Evolutionary conservation across 1,140 invertebrate species (phyloP), one percentile per base, ranked within the genome.

Genomic region (Danaus plexippus): DNA sequence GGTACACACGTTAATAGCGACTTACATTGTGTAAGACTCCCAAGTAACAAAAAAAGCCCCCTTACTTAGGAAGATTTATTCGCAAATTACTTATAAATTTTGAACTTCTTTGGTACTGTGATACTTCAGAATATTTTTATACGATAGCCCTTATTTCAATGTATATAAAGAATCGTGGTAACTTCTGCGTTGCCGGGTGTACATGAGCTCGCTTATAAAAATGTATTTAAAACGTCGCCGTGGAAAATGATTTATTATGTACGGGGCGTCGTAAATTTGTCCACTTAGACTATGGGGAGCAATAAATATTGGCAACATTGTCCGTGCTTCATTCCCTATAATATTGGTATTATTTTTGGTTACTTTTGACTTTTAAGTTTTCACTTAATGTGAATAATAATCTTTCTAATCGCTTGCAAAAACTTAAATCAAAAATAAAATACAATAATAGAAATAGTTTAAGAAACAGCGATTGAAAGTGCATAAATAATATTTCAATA

Each of bases 41-140:
- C 50, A 67, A 61, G 69, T 67, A 65, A 59, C 61, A 74, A 75
- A 83, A 63, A 78, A 85, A 77, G 54, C 61, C 73, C 75, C 80
- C 75, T 73, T 61, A 50, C 68, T 63, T 59, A 69, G 53, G 55
- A 80, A 83, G 83, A 86, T 85, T 86, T 86, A 86, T 87, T 82
- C 77, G 76, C 76, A 83, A 87, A 87, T 87, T 87, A 85, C 81
- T 80, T 82, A 80, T 84, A 81, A 85, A 86, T 87, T 85, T 80
- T 48, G 59, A 56, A 61, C 50, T 68, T 63, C 69, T 66, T 32
- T 32, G 61, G 62, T 66, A 67, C 63, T 43, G 49, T 56, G 22
- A 22, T 32, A 32, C 22, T 32, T 32, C 22, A 32, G 22, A 32
- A 5, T 32, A 6, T 4, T 6, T 32, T 32, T 32, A 32, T 32